Evolutionary conservation across 2,113 vertebrate genomes (phyloP), one percentile per base, ranked within the genome.

Genomic region (Philantomba maxwellii): DNA sequence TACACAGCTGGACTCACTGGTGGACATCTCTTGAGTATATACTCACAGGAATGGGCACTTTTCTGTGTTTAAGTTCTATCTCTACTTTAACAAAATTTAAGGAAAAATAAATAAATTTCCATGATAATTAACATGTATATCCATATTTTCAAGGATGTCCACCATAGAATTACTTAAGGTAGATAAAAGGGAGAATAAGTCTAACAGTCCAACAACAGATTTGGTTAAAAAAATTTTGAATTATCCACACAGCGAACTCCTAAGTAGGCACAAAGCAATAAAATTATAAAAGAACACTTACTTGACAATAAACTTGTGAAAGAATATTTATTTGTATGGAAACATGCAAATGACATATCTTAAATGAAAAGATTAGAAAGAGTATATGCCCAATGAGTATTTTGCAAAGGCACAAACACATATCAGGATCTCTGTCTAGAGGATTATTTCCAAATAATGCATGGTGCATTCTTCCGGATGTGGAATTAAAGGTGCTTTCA

Each of bases 401-500:
- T 49, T 39, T 82, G 12, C 57, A 43, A 88, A 73, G 51, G 73
- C 5, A 66, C 6, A 53, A 23, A 94, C 8, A 60, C 30, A 45
- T 3, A 26, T 9, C 45, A 5, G 36, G 5, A 23, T n/a, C 19
- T 81, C 30, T 60, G 10, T 17, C 7, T 9, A 17, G 10, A 91
- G 25, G 5, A 80, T 49, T n/a, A 45, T 4, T 1, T 4, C 33
- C n/a, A 82, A 82, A n/a, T 3, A 86, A 25, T 0, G 0, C 2
- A 19, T 26, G 4, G 5, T 28, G 17, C 0, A 15, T 94, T 88
- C 36, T 2, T 62, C 47, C 16, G 5, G 1, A 11, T 16, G 2
- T 39, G 26, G 66, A 2, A 43, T 39, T 30, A 89, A 15, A 83
- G 26, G 8, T 58, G 11, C 3, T 53, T 92, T 89, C 26, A 47